Evolutionary conservation across 2,113 vertebrate genomes (phyloP).

Genomic region (Collichthys lucidus): DNA sequence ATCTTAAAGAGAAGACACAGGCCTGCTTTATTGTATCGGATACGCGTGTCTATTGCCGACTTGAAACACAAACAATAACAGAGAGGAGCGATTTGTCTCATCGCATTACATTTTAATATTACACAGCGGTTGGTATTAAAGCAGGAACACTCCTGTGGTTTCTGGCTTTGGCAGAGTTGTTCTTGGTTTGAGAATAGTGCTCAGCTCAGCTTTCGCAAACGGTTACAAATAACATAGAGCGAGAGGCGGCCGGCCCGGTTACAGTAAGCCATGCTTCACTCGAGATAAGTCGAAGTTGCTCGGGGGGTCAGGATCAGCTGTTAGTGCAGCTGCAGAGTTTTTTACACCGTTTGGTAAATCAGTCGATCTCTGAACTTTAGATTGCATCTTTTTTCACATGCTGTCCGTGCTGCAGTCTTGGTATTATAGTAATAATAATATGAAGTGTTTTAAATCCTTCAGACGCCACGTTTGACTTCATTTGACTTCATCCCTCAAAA

Average conservation of each 20-base stretch:
- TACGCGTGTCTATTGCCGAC: not conserved
- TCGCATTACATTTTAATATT: slow-evolving; percentile 18
- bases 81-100: not conserved
- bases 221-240: not conserved
- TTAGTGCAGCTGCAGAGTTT: too few species aligned
- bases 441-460: too few species aligned
- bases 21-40: not conserved
- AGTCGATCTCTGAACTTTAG: too few species aligned
- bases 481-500: too few species aligned
- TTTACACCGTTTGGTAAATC: too few species aligned
- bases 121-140: not conserved
- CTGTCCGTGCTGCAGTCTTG: too few species aligned
- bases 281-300: too few species aligned
- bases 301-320: too few species aligned
- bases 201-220: not conserved
- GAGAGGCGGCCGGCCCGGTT: not conserved
- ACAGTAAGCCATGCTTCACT: not conserved
- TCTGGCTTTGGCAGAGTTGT: slow-evolving; percentile 14
- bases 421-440: too few species aligned
- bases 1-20: not conserved
- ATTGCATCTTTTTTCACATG: too few species aligned
- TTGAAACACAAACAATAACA: not conserved
- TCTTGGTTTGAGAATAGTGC: not conserved
- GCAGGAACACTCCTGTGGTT: slow-evolving; percentile 18
- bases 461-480: too few species aligned